A percentile compares a stretch with the other conserved stretches of the same genome.
These are phyloP conservation scores for Vidua chalybeata DNA, from an alignment of 2,113 vertebrate species.

Conservation along the genomic window DNA sequence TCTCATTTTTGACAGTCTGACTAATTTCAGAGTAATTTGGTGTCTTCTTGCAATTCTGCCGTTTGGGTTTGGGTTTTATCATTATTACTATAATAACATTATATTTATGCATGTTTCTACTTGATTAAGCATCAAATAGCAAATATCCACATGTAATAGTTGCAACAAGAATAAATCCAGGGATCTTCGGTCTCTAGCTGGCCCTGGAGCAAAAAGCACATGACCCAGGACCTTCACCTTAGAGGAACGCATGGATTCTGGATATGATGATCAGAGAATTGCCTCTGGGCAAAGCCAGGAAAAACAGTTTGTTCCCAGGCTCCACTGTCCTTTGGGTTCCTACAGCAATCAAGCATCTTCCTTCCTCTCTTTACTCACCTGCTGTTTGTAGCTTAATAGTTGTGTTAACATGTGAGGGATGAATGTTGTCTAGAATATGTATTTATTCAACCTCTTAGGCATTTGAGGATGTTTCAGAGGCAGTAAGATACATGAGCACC, in stretches of 20 bases:
- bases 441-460: neutral
- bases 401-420: neutral
- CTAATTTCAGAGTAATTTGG: conserved; percentile 26
- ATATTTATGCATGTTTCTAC: neutral
- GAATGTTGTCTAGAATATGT: neutral
- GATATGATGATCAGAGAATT: neutral
- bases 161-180: neutral
- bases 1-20: conserved; percentile 36
- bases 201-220: neutral
- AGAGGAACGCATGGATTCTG: neutral
- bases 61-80: neutral
- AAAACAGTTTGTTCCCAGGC: neutral
- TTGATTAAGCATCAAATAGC: neutral
- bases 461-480: neutral
- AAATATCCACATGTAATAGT: neutral
- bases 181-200: neutral
- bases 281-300: neutral
- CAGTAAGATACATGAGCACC: neutral
- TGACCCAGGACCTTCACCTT: neutral
- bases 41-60: neutral
- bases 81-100: conserved; percentile 27
- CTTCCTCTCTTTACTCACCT: neutral
- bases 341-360: neutral
- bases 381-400: neutral
- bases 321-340: neutral